Evolutionary conservation across 2,888 invertebrate species (phyloP), one percentile per base, ranked within the genome.

Genomic region (Kuschelorhynchus macadamiae): DNA sequence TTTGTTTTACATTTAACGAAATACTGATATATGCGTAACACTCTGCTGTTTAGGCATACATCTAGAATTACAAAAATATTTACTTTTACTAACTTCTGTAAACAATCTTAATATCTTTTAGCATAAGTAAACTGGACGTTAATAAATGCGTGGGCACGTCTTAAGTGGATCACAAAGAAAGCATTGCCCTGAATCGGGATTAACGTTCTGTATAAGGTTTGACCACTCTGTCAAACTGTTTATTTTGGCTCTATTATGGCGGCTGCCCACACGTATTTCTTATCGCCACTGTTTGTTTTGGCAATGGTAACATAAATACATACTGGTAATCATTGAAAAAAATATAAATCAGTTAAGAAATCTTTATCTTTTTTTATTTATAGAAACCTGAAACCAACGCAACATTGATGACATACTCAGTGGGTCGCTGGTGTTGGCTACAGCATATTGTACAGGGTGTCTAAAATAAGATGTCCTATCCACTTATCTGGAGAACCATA

Each of bases 91-190:
- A 50, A 50, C 39, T 17, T 60, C 25, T 49, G 49, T 49, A 50
- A 60, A 60, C 39, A 60, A 17, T 60, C 41, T 39, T 16, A 21
- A 21, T 14, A 17, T 39, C 14, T 21, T 47, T 59, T 36, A 47
- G 49, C 60, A 60, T 60, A 50, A 50, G 60, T 18, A 39, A 50
- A 60, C 60, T 17, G n/a, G 32, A 59, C 32, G 60, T 30, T 60
- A 60, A 60, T 50, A 50, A 49, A 60, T 60, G 60, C 50, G 60
- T 60, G 21, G 60, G 60, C 60, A 60, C 41, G 60, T 3, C 14
- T 36, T 12, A 16, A 30, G 41, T 50, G 60, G 39, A 49, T 39
- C 41, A 60, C 50, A 60, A 60, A 50, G 59, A 39, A 59, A 59
- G 21, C 59, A 47, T 59, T 39, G 41, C 60, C 49, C 60, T 39